Base-by-base conservation (phyloP, 2,797 vertebrate genomes). In the Halcyon smyrnensis region DNA sequence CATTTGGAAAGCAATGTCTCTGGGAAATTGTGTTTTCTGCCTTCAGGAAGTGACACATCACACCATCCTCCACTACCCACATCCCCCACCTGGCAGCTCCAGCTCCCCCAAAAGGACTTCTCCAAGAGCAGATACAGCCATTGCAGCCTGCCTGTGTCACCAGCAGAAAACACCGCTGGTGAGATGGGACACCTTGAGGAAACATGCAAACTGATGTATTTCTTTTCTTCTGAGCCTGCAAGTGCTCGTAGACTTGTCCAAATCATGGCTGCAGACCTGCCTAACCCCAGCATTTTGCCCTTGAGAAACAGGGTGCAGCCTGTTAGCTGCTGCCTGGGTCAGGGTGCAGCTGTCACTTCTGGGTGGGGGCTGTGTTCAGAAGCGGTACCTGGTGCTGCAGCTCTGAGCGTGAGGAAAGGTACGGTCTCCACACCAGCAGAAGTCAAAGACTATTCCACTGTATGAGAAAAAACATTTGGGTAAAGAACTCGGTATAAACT, bases 201-300 rank as follows among this genome's bases (percentile, higher is more conserved):
- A 81, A 81, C 8, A 6, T 3, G 20, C 0, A 1, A 32, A n/a
- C 27, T 9, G 36, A 23, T 1, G 0, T 14, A 30, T 21, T 65
- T 50, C 25, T 59, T 83, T 36, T 21, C 41, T 84, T 54, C 69
- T 73, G 36, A 65, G 46, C n/a, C 75, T 68, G 65, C 57, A 41
- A 77, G 32, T 63, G 45, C 39, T 48, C 54, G 6, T 2, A 7
- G 12, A 9, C 43, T 54, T 84, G 37, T 27, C 81, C 45, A 25
- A 16, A 39, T 5, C 2, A 1, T 43, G 77, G n/a, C 46, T 88
- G 57, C 69, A 71, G 69, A 69, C 14, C 32, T 74, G 62, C 18
- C 34, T 65, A 13, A 16, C 6, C 8, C 7, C 73, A 30, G 28
- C 36, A 34, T 60, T 54, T 68, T 79, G 15, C 11, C 36, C 59